Base-by-base conservation (phyloP, 2,797 vertebrate species). In the Characodon lateralis region DNA sequence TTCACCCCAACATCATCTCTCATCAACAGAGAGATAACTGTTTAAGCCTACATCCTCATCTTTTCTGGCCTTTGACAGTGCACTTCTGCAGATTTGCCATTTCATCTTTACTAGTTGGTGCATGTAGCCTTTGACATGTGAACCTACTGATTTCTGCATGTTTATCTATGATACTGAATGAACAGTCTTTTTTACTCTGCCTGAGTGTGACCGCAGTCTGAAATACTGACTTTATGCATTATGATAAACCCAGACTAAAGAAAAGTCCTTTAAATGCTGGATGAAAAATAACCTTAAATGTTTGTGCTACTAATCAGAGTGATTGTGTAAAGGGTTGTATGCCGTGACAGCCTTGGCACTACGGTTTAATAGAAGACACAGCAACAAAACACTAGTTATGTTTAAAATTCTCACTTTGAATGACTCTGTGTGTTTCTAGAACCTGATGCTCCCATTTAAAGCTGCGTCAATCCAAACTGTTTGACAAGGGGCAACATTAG, bases 1-100 rank as follows among this genome's bases (percentile, higher is more conserved):
- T 18, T 53, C 41, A 20, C 24, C 13, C 39, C 31, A 22, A 2
- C 41, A 31, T 74, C 76, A 78, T 88, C 84, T 85, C 72, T 92
- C 88, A 87, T 82, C 79, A 80, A 71, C 75, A 73, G 24, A 78
- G 74, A 85, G 69, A 78, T 79, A 61, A 88, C 73, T 10, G 80
- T 85, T 84, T 31, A 72, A 79, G 75, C 51, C 82, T 89, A 86
- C 88, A 81, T 85, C 81, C 83, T 91, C 88, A 86, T 93, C 91
- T 92, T 89, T 83, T 74, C 82, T 74, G 56, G 46, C 83, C 84
- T 89, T 73, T 89, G 92, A 89, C 81, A 9, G 16, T 63, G 78
- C 73, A n/a, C 71, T 58, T 69, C 81, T 61, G 66, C 78, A 78
- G 41, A 86, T 72, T 22, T 77, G 77, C 75, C 80, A 86, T 80